Conservation (phyloP, 2,888 invertebrate species). For the Drosophila sordidapex region DNA sequence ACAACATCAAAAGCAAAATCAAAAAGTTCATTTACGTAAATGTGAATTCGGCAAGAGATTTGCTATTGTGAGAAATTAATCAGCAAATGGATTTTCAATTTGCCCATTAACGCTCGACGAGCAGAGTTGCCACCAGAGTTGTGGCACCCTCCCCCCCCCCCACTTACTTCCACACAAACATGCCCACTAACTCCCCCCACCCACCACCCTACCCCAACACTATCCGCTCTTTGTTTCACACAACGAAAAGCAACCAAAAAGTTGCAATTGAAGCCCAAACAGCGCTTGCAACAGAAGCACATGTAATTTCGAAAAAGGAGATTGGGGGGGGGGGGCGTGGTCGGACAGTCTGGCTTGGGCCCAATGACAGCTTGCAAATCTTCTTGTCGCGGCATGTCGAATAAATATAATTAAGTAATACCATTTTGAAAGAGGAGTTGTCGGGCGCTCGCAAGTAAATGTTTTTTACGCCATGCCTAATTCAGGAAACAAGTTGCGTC, state of each 20-base stretch:
- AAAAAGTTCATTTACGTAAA: slow-evolving; percentile 77
- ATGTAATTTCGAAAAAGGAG: slow-evolving; percentile 28
- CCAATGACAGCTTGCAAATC: slow-evolving; percentile 60
- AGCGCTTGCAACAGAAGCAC: slow-evolving; percentile 21
- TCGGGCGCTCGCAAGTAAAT: slow-evolving; percentile 9
- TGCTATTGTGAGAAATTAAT: slow-evolving; percentile 69
- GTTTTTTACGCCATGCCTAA: slow-evolving; percentile 41
- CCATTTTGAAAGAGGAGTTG: slow-evolving; percentile 33
- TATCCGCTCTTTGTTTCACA: slow-evolving; percentile 13
- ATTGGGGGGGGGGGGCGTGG: neutral
- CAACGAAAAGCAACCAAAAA: neutral
- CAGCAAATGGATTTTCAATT: slow-evolving; percentile 79
- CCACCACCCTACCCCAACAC: neutral
- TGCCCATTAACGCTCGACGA: slow-evolving; percentile 70
- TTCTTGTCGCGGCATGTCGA: slow-evolving; percentile 64
- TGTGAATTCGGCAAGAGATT: slow-evolving; percentile 59
- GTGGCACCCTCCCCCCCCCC: neutral
- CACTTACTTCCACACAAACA: slow-evolving; percentile 6
- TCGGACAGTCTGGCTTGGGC: neutral
- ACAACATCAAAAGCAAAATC: slow-evolving; percentile 21
- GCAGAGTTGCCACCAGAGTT: slow-evolving; percentile 32
- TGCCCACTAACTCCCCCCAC: neutral
- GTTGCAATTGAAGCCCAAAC: slow-evolving; percentile 26
- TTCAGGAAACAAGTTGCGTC: slow-evolving; percentile 75
- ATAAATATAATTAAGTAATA: slow-evolving; percentile 74